A percentile compares a stretch with the other conserved stretches of the same genome.
phyloP scores from a whole-genome alignment of 2,888 invertebrate genomes.

The Diachrysia chrysitis region DNA sequence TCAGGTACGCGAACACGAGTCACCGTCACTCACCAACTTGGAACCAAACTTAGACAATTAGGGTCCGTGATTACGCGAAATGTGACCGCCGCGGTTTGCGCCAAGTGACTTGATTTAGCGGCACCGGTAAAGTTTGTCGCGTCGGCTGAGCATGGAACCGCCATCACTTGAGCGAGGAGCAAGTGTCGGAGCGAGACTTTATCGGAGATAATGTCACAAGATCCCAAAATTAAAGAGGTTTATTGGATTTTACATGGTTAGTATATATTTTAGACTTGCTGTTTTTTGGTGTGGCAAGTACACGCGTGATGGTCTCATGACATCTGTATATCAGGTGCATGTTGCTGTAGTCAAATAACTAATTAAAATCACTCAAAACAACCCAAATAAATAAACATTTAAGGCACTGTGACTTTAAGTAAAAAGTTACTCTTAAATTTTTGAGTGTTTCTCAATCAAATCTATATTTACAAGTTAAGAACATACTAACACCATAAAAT shows the following conservation, averaged over 20 bases:
- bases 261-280: not conserved
- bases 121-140: slow-evolving; percentile 38
- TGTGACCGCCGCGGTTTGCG: slow-evolving; percentile 55
- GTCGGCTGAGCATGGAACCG: slow-evolving; percentile 20
- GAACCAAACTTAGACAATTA: slow-evolving; percentile 58
- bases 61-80: slow-evolving; percentile 58
- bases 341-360: too few relatives aligned
- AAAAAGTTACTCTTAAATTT: not conserved
- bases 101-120: slow-evolving; percentile 55
- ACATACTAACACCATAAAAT: not conserved
- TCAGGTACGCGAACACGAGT: slow-evolving; percentile 14
- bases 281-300: too few relatives aligned
- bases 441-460: not conserved
- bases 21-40: slow-evolving; percentile 51
- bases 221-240: not conserved
- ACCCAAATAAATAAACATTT: too few relatives aligned
- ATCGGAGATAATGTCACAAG: slow-evolving; percentile 39
- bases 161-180: slow-evolving; percentile 44
- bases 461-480: not conserved
- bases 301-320: too few relatives aligned
- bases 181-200: slow-evolving; percentile 42
- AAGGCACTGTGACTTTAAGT: too few relatives aligned
- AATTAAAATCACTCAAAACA: too few relatives aligned
- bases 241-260: not conserved
- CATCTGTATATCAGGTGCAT: too few relatives aligned